Conservation (phyloP, 2,888 invertebrate species). For the Diarsia rubi region DNA sequence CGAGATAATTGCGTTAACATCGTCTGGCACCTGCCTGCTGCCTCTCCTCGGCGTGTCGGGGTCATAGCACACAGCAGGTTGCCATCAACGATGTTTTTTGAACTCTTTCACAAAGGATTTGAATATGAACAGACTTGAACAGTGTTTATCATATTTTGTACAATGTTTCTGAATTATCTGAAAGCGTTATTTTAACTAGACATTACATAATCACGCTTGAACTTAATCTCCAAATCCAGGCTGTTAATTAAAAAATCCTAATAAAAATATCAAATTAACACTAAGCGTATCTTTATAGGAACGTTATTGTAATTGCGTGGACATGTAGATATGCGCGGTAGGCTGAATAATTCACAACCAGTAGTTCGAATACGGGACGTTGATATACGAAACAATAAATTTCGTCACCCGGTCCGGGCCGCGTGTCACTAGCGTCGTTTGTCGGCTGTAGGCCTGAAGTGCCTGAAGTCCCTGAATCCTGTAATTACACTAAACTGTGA, state of each 20-base stretch:
- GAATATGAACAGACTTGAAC: background rate
- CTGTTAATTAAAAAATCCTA: background rate
- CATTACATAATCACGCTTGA: background rate
- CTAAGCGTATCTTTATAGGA: background rate
- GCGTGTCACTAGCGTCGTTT: background rate
- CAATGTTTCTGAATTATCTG: background rate
- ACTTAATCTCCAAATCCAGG: background rate
- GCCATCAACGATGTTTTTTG: background rate
- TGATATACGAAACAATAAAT: conserved; percentile 7
- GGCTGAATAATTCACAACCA: background rate
- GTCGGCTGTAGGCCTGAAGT: background rate
- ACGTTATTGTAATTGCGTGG: background rate
- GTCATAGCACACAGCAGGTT: conserved; percentile 2
- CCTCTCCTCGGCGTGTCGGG: conserved; percentile 12
- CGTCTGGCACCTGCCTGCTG: conserved; percentile 52
- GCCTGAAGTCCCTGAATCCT: background rate
- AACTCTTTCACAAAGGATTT: background rate
- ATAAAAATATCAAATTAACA: background rate
- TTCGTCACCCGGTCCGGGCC: background rate
- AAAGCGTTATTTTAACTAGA: background rate
- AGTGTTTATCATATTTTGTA: background rate
- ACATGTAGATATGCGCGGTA: background rate
- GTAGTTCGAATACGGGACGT: background rate
- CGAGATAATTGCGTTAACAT: conserved; percentile 67
- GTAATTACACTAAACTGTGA: conserved; percentile 22